Conservation (phyloP, 2,888 invertebrate species). For the Drosophila colorata region DNA sequence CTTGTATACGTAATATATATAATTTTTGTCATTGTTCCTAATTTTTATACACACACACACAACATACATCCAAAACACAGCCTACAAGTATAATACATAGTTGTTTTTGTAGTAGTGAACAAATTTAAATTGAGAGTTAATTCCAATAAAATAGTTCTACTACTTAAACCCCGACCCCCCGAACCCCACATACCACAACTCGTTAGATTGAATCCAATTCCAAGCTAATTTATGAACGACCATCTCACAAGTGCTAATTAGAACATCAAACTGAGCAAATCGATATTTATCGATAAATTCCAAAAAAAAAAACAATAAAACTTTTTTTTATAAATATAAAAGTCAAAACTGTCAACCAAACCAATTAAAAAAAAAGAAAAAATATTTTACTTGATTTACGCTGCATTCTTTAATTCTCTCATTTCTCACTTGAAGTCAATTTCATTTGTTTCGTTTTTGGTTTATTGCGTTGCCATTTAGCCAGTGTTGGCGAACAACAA, state of each 20-base stretch:
- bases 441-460: slow-evolving; percentile 34
- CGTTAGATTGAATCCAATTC: slow-evolving; percentile 35
- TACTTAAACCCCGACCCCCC: neutral
- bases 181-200: neutral
- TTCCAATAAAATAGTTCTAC: slow-evolving; percentile 50
- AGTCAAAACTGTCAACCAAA: slow-evolving; percentile 24
- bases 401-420: slow-evolving; percentile 43
- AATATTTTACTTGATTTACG: slow-evolving; percentile 48
- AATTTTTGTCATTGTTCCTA: neutral
- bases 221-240: slow-evolving; percentile 79
- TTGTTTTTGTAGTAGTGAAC: slow-evolving; percentile 44
- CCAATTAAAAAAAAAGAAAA: slow-evolving; percentile 40
- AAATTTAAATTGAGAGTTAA: slow-evolving; percentile 41
- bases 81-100: slow-evolving; percentile 45
- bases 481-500: slow-evolving; percentile 4
- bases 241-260: slow-evolving; percentile 86
- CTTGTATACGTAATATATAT: slow-evolving; percentile 3
- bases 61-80: slow-evolving; percentile 13
- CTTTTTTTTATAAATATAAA: slow-evolving; percentile 15
- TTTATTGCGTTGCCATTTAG: slow-evolving; percentile 15
- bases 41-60: slow-evolving; percentile 14
- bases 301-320: slow-evolving; percentile 26
- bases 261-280: slow-evolving; percentile 47
- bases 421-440: slow-evolving; percentile 14
- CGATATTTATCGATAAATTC: slow-evolving; percentile 41